A percentile compares a stretch with the other conserved stretches of the same genome.
phyloP scores from a whole-genome alignment of 2,113 vertebrate genomes.

The Brienomyrus brachyistius region DNA sequence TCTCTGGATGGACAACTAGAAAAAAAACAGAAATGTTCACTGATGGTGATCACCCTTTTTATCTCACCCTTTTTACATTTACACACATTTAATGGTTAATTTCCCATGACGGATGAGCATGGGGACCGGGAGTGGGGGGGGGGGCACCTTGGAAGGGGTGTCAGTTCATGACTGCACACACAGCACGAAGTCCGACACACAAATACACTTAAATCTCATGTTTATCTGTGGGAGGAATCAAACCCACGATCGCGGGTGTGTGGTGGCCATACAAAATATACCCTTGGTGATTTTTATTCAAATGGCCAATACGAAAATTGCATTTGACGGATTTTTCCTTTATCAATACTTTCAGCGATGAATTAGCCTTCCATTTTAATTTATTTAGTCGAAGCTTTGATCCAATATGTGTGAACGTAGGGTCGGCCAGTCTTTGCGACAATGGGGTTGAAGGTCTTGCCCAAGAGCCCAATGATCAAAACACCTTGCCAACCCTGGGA shows the following conservation, averaged over 20 bases:
- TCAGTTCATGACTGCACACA: not conserved
- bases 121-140: not conserved
- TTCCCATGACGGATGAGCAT: not conserved
- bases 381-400: not conserved
- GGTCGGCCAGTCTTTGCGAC: not conserved
- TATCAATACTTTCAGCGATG: not conserved
- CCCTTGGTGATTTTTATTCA: not conserved
- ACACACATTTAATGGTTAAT: not conserved
- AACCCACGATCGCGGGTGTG: not conserved
- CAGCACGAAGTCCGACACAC: not conserved
- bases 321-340: not conserved
- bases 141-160: not conserved
- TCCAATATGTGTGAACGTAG: not conserved
- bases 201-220: not conserved
- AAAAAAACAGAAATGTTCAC: not conserved
- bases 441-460: not conserved
- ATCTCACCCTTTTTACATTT: not conserved
- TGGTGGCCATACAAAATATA: not conserved
- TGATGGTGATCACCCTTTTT: not conserved
- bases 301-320: not conserved
- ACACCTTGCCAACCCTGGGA: not conserved
- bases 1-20: slow-evolving; percentile 78
- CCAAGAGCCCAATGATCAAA: not conserved
- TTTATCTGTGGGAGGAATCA: not conserved
- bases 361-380: not conserved